Evolutionary conservation across 2,888 invertebrate genomes (phyloP).

Genomic region (Dryocosmus kuriphilus): DNA sequence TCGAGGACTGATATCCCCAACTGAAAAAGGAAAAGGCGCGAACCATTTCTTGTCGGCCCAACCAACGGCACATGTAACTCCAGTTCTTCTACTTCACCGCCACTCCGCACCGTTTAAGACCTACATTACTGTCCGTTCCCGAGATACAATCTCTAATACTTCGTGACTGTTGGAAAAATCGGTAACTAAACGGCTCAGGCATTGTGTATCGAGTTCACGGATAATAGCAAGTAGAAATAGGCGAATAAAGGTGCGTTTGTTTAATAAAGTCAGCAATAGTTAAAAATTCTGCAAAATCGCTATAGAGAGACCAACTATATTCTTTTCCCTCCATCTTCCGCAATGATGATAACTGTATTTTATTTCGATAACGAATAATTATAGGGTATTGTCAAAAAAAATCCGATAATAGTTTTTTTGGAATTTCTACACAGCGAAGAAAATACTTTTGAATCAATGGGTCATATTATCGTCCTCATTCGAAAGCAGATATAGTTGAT

Average conservation of each 20-base stretch:
- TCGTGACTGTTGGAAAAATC: slow-evolving; percentile 59
- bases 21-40: background rate
- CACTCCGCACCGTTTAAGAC: background rate
- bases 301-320: background rate
- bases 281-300: background rate
- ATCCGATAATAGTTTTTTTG: no score
- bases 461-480: no score
- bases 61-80: slow-evolving; percentile 6
- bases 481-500: no score
- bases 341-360: background rate
- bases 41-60: slow-evolving; percentile 3
- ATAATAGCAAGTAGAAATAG: slow-evolving; percentile 16
- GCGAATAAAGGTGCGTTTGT: slow-evolving; percentile 16
- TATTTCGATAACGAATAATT: background rate
- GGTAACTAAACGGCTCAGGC: slow-evolving; percentile 50
- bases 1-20: slow-evolving; percentile 7
- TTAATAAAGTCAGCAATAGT: background rate
- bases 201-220: slow-evolving; percentile 20
- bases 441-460: no score
- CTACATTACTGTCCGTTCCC: slow-evolving; percentile 42
- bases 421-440: no score
- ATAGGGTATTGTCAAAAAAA: background rate
- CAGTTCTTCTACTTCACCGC: slow-evolving; percentile 2
- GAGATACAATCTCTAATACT: slow-evolving; percentile 70
- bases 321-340: background rate